Percentiles rank a stretch among this genome's conserved stretches.
phyloP scores from a whole-genome alignment of 2,888 invertebrate genomes.

The Orchestes rusci region DNA sequence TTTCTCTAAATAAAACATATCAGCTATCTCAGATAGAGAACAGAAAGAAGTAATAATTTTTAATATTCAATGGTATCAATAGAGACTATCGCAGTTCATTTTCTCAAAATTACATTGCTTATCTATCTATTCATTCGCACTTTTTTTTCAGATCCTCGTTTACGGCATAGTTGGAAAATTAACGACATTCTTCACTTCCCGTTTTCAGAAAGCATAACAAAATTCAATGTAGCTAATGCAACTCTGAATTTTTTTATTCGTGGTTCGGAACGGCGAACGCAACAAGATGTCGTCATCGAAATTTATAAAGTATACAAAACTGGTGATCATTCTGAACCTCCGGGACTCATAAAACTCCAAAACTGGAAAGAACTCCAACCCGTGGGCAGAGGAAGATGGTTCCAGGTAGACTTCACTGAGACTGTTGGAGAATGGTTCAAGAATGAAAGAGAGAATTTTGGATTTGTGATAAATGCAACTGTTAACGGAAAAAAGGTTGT shows the following conservation, averaged over 20 bases:
- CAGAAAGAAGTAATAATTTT: too few species aligned
- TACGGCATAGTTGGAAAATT: slow-evolving; percentile 59
- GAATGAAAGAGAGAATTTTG: slow-evolving; percentile 65
- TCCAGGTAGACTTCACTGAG: slow-evolving; percentile 61
- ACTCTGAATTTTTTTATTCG: slow-evolving; percentile 62
- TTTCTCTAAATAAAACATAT: too few species aligned
- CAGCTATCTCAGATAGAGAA: too few species aligned
- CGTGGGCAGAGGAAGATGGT: slow-evolving; percentile 61
- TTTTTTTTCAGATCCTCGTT: slow-evolving; percentile 53
- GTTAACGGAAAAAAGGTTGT: slow-evolving; percentile 55
- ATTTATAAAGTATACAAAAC: slow-evolving; percentile 38
- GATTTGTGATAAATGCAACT: slow-evolving; percentile 66
- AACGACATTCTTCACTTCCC: slow-evolving; percentile 64
- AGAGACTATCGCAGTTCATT: too few species aligned
- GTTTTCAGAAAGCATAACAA: slow-evolving; percentile 62
- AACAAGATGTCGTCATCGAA: slow-evolving; percentile 36
- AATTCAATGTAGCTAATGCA: slow-evolving; percentile 62
- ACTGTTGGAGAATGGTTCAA: slow-evolving; percentile 73
- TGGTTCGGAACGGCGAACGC: slow-evolving; percentile 43
- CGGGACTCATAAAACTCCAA: slow-evolving; percentile 35
- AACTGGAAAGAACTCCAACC: slow-evolving; percentile 45
- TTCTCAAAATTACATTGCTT: too few species aligned
- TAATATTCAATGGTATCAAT: too few species aligned
- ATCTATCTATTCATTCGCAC: too few species aligned
- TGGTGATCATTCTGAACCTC: slow-evolving; percentile 37